phyloP scores from a whole-genome alignment of 2,797 vertebrate genomes.

The Sebastes trivittatus region DNA sequence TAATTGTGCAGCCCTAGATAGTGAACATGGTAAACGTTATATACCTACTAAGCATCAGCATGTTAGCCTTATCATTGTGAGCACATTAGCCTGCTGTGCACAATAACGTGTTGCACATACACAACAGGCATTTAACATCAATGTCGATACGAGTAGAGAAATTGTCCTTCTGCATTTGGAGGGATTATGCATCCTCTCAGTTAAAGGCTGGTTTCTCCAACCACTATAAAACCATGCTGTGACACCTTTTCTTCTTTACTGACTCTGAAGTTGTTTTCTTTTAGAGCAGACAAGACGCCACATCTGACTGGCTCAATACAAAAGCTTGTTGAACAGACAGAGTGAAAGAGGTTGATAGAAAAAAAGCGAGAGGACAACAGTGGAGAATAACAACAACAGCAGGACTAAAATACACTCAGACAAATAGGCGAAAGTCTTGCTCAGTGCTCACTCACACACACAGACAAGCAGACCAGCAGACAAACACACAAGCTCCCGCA shows the following conservation, averaged over 20 bases:
- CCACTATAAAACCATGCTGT: background rate
- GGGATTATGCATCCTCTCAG: background rate
- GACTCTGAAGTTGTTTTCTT: slow-evolving; percentile 9
- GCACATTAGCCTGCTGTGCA: background rate
- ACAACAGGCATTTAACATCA: background rate
- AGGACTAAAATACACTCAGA: slow-evolving; percentile 3
- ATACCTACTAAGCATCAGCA: background rate
- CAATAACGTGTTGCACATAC: background rate
- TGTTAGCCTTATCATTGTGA: background rate
- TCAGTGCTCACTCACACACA: background rate
- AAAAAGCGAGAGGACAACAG: background rate
- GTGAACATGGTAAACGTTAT: background rate
- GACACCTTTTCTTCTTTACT: background rate
- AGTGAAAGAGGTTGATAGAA: background rate
- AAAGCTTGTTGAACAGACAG: background rate
- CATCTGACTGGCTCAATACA: slow-evolving; percentile 14
- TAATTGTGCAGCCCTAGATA: background rate
- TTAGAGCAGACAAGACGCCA: background rate
- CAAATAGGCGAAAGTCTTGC: background rate
- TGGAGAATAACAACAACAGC: slow-evolving; percentile 17
- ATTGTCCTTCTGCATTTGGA: background rate
- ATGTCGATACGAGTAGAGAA: background rate
- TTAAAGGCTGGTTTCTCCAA: background rate
- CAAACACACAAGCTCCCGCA: background rate
- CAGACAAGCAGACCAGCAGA: background rate